Evolutionary conservation across 1,140 invertebrate species (phyloP).

Genomic region (Dreissena rostriformis): DNA sequence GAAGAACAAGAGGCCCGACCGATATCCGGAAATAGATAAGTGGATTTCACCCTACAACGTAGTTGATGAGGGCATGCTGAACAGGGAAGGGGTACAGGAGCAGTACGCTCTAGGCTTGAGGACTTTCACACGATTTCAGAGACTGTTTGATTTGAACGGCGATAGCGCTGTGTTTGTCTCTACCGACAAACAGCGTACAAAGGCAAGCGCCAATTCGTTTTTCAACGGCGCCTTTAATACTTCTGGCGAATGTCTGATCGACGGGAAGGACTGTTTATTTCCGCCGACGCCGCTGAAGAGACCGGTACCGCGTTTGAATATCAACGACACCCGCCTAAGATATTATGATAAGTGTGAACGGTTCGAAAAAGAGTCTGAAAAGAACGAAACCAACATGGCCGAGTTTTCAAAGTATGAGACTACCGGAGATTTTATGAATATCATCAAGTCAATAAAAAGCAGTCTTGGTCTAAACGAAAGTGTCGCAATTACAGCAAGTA

Average conservation of each 20-base stretch:
- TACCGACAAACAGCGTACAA: conserved; percentile 8
- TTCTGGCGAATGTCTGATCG: not conserved
- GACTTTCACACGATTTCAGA: not conserved
- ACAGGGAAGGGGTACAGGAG: conserved; percentile 6
- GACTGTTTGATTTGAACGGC: conserved; percentile 7
- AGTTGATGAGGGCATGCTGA: not conserved
- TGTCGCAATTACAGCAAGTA: not conserved
- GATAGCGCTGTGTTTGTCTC: conserved; percentile 8
- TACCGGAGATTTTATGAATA: not conserved
- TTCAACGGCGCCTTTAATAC: not conserved
- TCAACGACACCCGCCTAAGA: not conserved
- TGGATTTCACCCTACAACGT: conserved; percentile 13
- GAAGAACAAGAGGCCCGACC: not conserved
- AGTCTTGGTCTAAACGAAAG: not conserved
- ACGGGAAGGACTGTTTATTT: not conserved
- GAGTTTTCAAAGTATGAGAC: conserved; percentile 12
- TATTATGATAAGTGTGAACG: conserved; percentile 23
- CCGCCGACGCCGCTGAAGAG: not conserved
- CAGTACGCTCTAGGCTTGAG: not conserved
- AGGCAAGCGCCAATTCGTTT: conserved; percentile 2
- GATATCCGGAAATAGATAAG: conserved; percentile 21
- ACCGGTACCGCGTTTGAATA: not conserved
- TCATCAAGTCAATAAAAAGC: not conserved
- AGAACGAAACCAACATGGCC: conserved; percentile 9
- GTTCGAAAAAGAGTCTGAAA: conserved; percentile 3